Percentiles rank a stretch among this genome's conserved stretches.
These are phyloP conservation scores for Cryptocheilus praepositus DNA, from an alignment of 2,888 invertebrate species.

Conservation along the genomic window DNA sequence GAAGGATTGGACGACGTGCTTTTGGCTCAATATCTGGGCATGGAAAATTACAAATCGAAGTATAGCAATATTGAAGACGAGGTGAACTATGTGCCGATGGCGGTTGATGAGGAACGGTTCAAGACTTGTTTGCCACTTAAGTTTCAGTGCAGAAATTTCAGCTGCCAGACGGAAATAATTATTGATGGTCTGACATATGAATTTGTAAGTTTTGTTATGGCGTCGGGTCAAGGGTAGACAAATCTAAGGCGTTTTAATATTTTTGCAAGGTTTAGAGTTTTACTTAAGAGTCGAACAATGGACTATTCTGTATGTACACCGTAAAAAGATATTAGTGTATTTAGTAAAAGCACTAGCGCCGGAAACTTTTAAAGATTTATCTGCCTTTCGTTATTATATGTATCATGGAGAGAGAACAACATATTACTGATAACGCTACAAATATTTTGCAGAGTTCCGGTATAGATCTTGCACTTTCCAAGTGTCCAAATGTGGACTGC, in stretches of 20 bases:
- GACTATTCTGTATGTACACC: too few relatives aligned
- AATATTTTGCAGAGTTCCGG: constrained; percentile 64
- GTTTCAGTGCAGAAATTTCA: constrained; percentile 77
- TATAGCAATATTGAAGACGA: constrained; percentile 9
- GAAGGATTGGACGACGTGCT: constrained; percentile 93
- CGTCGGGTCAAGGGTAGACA: too few relatives aligned
- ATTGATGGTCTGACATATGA: constrained; percentile 73
- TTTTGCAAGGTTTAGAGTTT: too few relatives aligned
- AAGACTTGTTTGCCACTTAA: constrained; percentile 80
- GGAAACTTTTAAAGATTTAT: too few relatives aligned
- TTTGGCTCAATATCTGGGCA: constrained; percentile 92
- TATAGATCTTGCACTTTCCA: constrained; percentile 77
- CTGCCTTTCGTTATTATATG: too few relatives aligned
- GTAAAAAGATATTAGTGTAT: background rate
- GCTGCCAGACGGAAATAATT: constrained; percentile 75
- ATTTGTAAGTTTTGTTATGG: constrained; percentile 63
- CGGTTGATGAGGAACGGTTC: constrained; percentile 76
- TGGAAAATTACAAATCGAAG: constrained; percentile 52
- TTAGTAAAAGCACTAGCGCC: too few relatives aligned
- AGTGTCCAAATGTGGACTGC: constrained; percentile 86
- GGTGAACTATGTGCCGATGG: constrained; percentile 55
- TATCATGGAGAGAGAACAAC: background rate
- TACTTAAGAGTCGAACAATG: too few relatives aligned
- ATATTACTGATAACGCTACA: background rate
- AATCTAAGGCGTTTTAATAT: too few relatives aligned